A percentile compares a stretch with the other conserved stretches of the same genome.
Conservation (phyloP, 2,888 invertebrate genomes). For the Drosophila ezoana region DNA sequence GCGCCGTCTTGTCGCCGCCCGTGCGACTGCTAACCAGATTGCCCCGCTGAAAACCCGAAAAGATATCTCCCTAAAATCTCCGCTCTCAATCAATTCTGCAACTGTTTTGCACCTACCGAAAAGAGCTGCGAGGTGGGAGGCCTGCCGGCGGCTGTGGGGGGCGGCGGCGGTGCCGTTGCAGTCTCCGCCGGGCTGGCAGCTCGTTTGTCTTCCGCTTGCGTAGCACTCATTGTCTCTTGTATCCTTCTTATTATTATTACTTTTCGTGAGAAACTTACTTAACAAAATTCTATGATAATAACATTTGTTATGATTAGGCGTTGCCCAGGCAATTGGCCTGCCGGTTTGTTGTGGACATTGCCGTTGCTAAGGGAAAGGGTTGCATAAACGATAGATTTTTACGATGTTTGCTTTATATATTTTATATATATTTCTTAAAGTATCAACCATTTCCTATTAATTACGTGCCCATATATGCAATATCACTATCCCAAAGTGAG, state of each 20-base stretch:
- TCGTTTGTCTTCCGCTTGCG: conserved; percentile 8
- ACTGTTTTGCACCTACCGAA: conserved; percentile 61
- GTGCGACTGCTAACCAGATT: conserved; percentile 82
- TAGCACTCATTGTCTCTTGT: conserved; percentile 41
- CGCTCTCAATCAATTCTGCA: no score
- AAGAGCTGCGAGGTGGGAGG: conserved; percentile 81
- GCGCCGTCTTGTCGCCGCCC: conserved; percentile 76
- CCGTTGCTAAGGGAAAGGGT: conserved; percentile 16
- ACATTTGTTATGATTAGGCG: conserved; percentile 40
- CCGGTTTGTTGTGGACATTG: neutral
- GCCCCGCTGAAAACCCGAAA: conserved; percentile 68
- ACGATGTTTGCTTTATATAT: no score
- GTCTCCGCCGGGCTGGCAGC: neutral
- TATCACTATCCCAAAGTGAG: no score
- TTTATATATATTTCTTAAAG: no score
- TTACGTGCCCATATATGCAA: no score
- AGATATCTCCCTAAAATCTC: neutral
- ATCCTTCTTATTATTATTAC: neutral
- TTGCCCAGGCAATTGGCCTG: conserved; percentile 34
- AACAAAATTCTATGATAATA: neutral
- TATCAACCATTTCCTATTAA: no score
- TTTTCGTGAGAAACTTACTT: neutral
- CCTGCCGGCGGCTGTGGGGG: conserved; percentile 80
- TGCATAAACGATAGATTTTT: neutral
- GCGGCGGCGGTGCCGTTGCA: conserved; percentile 62